Evolutionary conservation across 2,888 invertebrate genomes (phyloP).

Genomic region (Drosophila rubida): DNA sequence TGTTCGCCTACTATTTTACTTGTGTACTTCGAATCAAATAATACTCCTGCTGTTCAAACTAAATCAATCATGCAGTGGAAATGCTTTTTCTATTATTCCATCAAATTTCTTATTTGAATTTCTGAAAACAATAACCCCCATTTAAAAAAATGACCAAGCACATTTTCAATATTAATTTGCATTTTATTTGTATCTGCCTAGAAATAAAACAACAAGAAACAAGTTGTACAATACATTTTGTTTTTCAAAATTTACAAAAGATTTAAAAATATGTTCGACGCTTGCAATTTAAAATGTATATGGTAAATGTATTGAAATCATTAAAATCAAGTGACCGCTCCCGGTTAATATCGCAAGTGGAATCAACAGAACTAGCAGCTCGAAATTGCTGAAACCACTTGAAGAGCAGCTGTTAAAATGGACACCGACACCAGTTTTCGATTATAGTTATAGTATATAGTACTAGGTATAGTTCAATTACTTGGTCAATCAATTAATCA

Average conservation of each 20-base stretch:
- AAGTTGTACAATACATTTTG: slow-evolving; percentile 51
- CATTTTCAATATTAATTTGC: slow-evolving; percentile 13
- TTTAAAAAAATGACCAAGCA: not conserved
- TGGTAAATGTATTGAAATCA: slow-evolving; percentile 24
- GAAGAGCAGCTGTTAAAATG: slow-evolving; percentile 52
- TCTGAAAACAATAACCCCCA: not conserved
- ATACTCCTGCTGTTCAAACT: too few relatives aligned
- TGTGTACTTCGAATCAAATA: too few relatives aligned
- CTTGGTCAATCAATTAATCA: slow-evolving; percentile 16
- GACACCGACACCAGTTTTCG: slow-evolving; percentile 69
- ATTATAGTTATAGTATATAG: slow-evolving; percentile 24
- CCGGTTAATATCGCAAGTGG: slow-evolving; percentile 6
- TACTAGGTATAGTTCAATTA: slow-evolving; percentile 1
- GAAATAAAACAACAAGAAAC: slow-evolving; percentile 67
- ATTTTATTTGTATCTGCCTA: slow-evolving; percentile 43
- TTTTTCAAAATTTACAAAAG: slow-evolving; percentile 57
- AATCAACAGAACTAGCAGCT: slow-evolving; percentile 1
- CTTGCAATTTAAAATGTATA: slow-evolving; percentile 46
- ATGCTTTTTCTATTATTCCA: too few relatives aligned
- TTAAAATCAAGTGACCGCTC: slow-evolving; percentile 59
- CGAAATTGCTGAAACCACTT: slow-evolving; percentile 16
- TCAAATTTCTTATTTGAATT: too few relatives aligned
- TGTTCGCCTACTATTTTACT: too few relatives aligned
- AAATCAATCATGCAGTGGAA: too few relatives aligned
- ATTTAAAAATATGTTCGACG: slow-evolving; percentile 42